Percentiles rank a stretch among this genome's conserved stretches.
phyloP scores from a whole-genome alignment of 2,888 invertebrate genomes.

The Cephus pulcher region DNA sequence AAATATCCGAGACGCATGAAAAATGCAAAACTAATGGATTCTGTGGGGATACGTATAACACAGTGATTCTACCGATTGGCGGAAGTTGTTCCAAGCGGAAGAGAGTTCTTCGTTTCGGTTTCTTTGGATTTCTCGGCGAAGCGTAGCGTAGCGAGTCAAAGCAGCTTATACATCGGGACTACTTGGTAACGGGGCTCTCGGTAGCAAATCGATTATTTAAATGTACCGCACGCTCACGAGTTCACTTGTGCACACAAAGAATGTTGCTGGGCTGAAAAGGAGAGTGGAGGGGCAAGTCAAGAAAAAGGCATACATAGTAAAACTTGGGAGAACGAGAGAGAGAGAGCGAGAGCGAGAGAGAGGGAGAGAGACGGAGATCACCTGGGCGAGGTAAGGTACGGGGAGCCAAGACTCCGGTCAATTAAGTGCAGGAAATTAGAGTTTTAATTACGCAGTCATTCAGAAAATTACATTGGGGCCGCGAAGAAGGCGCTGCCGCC shows the following conservation, averaged over 20 bases:
- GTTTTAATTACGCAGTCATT: conserved; percentile 68
- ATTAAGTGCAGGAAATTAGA: conserved; percentile 68
- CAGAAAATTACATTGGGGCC: conserved; percentile 66
- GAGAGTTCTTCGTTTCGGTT: background rate
- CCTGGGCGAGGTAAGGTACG: conserved; percentile 18
- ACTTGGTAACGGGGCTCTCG: conserved; percentile 11
- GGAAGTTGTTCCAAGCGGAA: background rate
- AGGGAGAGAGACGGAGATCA: background rate
- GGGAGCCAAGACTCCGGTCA: conserved; percentile 64
- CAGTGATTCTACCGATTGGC: background rate
- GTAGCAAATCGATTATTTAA: conserved; percentile 46
- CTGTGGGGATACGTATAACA: background rate
- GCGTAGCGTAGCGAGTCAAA: background rate
- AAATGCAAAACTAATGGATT: background rate
- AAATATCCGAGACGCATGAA: background rate
- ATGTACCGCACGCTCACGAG: conserved; percentile 26
- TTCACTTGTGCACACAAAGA: conserved; percentile 37
- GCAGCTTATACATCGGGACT: background rate
- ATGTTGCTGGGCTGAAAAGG: conserved; percentile 23
- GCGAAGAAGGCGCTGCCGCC: conserved; percentile 57
- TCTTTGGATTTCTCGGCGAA: background rate
- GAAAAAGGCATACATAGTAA: conserved; percentile 9
- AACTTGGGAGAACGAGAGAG: conserved; percentile 26
- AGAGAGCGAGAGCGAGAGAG: conserved; percentile 16
- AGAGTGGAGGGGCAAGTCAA: conserved; percentile 19